Base-by-base conservation (phyloP, 2,888 invertebrate species). In the Stenolophus ochropezus region DNA sequence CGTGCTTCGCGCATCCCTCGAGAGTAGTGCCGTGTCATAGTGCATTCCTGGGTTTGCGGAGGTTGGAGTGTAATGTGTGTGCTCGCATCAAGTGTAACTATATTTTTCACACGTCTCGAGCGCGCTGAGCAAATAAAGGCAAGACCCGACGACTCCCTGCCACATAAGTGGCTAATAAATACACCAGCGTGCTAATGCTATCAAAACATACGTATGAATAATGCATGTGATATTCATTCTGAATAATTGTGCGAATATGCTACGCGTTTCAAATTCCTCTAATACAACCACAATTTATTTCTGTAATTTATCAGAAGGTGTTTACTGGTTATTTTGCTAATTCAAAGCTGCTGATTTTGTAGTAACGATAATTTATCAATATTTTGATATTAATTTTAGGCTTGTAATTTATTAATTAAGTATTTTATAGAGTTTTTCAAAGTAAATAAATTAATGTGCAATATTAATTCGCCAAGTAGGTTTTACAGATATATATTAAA, bases 131-230 rank as follows among this genome's bases (percentile, higher is more conserved):
- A 75, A 75, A 75, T 75, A 75, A 75, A 75, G 75, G 53, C 18
- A 25, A 18, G n/a, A 16, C 73, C 21, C 47, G 47, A 49, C 47
- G 21, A 23, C 49, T 73, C 47, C 49, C 21, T 73, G 73, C 23
- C 5, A 73, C 47, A 73, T 77, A 77, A 77, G 77, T 77, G 77
- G 27, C 77, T 65, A 77, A 77, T 77, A 77, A 77, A 77, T 77
- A 77, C 65, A 16, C 61, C 47, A 47, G 61, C 42, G 33, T 61
- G 77, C 27, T 77, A 77, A 77, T 77, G 65, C 49, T 65, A 77
- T 77, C 77, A 77, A 42, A 77, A 77, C 77, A 77, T 77, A 42
- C 20, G 21, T 47, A 77, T 77, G 77, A 77, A 77, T 77, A 61
- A 77, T 77, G 61, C 61, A 77, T 77, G 49, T 53, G 49, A 77